phyloP scores from a whole-genome alignment of 2,888 invertebrate genomes.

The Cephus pulcher region DNA sequence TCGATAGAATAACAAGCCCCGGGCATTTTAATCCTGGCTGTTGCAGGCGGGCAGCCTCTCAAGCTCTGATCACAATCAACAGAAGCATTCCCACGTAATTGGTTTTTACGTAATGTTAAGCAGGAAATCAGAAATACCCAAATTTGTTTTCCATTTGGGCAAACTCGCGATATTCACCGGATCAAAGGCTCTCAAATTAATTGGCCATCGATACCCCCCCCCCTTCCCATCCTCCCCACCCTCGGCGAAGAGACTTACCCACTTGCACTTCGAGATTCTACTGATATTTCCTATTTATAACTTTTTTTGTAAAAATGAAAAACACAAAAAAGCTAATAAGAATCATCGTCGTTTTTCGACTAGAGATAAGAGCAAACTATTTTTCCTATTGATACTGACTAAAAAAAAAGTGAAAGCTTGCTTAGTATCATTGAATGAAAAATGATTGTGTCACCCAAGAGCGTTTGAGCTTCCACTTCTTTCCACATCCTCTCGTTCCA shows the following conservation, averaged over 20 bases:
- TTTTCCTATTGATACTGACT: background rate
- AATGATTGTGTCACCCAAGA: slow-evolving; percentile 40
- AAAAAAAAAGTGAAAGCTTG: slow-evolving; percentile 13
- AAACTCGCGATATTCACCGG: slow-evolving; percentile 51
- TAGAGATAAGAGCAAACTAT: too few relatives aligned
- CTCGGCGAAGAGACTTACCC: too few relatives aligned
- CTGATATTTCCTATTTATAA: too few relatives aligned
- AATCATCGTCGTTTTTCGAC: too few relatives aligned
- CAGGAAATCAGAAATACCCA: slow-evolving; percentile 41
- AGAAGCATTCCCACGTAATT: slow-evolving; percentile 62
- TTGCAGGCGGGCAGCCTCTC: slow-evolving; percentile 15
- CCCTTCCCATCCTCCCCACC: rapidly evolving
- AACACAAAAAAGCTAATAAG: too few relatives aligned
- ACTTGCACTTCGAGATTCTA: too few relatives aligned
- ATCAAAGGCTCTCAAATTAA: slow-evolving; percentile 45
- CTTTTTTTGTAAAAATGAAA: too few relatives aligned
- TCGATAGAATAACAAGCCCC: slow-evolving; percentile 54
- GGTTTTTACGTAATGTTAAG: slow-evolving; percentile 64
- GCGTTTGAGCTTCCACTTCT: slow-evolving; percentile 30
- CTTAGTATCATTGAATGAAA: slow-evolving; percentile 32
- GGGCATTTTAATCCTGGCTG: slow-evolving; percentile 38
- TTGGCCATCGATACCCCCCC: background rate
- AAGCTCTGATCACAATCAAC: slow-evolving; percentile 54
- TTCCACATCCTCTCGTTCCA: background rate
- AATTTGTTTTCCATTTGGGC: slow-evolving; percentile 57